Evolutionary conservation across 1,140 invertebrate species (phyloP).

Genomic region (Pemphigus obesinymphae): DNA sequence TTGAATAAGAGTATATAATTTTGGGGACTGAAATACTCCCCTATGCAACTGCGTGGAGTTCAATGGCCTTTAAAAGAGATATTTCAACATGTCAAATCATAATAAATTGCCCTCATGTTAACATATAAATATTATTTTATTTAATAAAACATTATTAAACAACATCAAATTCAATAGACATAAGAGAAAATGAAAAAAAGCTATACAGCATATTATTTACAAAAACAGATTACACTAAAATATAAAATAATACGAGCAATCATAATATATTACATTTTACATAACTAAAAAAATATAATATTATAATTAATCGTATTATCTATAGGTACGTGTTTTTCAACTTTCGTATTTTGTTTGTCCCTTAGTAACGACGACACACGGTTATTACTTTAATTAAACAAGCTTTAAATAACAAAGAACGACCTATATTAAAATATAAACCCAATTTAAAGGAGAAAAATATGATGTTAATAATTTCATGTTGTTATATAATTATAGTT

Average conservation of each 20-base stretch:
- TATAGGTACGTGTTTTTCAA: no score
- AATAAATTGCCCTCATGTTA: background rate
- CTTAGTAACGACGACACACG: background rate
- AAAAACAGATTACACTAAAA: no score
- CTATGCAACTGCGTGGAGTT: background rate
- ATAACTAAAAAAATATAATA: no score
- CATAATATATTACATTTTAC: no score
- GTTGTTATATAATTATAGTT: no score
- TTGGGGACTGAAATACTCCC: background rate
- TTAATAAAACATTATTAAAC: background rate
- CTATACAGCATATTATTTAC: background rate
- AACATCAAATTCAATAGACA: background rate
- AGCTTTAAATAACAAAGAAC: no score
- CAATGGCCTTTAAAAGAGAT: constrained; percentile 2
- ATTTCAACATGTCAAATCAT: constrained; percentile 5
- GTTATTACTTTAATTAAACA: background rate
- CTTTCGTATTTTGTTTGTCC: background rate
- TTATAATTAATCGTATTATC: no score
- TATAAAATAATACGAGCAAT: background rate
- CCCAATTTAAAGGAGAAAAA: no score
- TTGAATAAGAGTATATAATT: constrained; percentile 5
- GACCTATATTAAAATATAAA: no score
- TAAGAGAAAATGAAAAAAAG: background rate
- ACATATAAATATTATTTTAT: no score
- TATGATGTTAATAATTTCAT: no score